Conservation (phyloP, 1,140 invertebrate genomes). For the Drepana arcuata region DNA sequence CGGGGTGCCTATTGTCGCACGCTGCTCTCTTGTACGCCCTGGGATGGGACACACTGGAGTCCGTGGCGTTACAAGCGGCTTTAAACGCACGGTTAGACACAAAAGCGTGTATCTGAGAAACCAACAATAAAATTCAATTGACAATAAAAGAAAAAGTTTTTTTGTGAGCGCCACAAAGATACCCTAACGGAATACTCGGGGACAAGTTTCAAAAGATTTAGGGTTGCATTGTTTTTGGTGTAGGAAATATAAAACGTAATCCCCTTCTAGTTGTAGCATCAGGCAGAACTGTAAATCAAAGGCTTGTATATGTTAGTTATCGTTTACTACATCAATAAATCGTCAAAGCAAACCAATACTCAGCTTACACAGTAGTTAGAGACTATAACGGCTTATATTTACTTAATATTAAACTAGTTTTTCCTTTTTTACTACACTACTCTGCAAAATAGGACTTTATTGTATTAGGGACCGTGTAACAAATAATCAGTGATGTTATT, state of each 20-base stretch:
- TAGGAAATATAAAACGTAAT: slow-evolving; percentile 35
- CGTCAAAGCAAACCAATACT: too few species aligned
- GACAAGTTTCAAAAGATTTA: slow-evolving; percentile 54
- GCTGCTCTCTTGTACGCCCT: slow-evolving; percentile 41
- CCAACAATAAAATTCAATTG: slow-evolving; percentile 71
- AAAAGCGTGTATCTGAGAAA: slow-evolving; percentile 62
- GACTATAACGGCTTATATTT: too few species aligned
- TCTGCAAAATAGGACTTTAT: too few species aligned
- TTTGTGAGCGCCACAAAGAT: slow-evolving; percentile 48
- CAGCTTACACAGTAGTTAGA: too few species aligned
- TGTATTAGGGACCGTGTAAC: too few species aligned
- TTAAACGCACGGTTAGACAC: slow-evolving; percentile 61
- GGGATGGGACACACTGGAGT: slow-evolving; percentile 17
- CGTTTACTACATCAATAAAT: too few species aligned
- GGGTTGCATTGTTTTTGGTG: slow-evolving; percentile 51
- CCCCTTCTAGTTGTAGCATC: too few species aligned
- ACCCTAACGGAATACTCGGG: slow-evolving; percentile 44
- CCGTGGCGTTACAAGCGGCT: slow-evolving; percentile 49
- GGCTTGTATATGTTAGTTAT: too few species aligned
- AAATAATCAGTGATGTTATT: too few species aligned
- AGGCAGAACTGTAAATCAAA: too few species aligned
- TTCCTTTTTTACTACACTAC: too few species aligned
- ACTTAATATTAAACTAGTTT: too few species aligned
- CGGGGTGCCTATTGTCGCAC: slow-evolving; percentile 48
- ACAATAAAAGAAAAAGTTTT: slow-evolving; percentile 55